Evolutionary conservation across 2,888 invertebrate species (phyloP).

Genomic region (Bursaphelenchus okinawaensis): DNA sequence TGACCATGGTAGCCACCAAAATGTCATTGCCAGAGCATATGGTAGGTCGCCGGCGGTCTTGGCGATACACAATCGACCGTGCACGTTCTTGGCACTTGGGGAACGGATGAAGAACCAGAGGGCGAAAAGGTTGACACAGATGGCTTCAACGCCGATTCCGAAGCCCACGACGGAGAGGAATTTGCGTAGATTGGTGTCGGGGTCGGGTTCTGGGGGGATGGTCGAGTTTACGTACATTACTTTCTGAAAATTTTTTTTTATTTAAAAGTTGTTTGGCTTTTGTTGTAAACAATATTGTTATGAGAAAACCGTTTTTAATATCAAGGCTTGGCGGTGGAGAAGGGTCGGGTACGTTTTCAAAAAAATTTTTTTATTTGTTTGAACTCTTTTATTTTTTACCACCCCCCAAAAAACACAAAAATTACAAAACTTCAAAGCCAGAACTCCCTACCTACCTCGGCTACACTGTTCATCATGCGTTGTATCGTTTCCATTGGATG

Average conservation of each 20-base stretch:
- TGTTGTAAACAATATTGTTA: background rate
- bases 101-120: background rate
- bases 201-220: background rate
- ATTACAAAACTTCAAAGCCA: background rate
- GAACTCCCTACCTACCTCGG: background rate
- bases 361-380: too few species aligned
- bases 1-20: background rate
- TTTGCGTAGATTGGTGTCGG: background rate
- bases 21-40: background rate
- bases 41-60: background rate
- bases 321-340: too few species aligned
- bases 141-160: background rate
- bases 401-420: background rate
- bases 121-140: background rate
- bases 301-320: too few species aligned
- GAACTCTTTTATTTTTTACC: too few species aligned
- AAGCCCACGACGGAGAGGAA: background rate
- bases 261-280: background rate
- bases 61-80: background rate
- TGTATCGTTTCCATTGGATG: background rate
- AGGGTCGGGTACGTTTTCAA: too few species aligned
- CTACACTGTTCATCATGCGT: background rate
- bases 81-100: background rate
- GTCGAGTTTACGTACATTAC: background rate
- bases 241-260: background rate